Conservation (phyloP, 1,140 invertebrate genomes). For the Bilobella aurantiaca region DNA sequence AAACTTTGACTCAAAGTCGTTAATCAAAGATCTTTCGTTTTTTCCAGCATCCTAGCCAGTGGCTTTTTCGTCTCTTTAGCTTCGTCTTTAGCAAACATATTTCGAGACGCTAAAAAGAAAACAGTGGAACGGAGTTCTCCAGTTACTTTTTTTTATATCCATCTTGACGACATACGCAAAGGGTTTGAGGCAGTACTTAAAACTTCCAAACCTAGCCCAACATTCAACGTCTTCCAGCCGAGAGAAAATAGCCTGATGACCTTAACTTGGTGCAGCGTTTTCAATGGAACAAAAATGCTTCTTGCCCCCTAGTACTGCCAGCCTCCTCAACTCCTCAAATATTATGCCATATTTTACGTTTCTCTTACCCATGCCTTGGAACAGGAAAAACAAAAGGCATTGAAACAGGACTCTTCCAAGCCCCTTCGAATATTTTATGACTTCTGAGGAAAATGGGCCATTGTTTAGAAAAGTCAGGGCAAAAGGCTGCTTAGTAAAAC, state of each 20-base stretch:
- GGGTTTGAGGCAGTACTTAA: background rate
- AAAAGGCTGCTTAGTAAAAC: no score
- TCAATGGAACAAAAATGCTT: background rate
- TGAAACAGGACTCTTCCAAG: background rate
- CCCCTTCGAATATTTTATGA: background rate
- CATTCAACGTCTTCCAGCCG: background rate
- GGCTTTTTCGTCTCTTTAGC: no score
- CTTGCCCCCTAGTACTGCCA: background rate
- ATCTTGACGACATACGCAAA: background rate
- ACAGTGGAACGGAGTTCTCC: background rate
- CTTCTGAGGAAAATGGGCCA: background rate
- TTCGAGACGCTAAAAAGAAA: background rate
- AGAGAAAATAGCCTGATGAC: no score
- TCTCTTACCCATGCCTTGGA: no score
- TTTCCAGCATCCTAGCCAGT: no score
- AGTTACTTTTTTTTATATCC: background rate
- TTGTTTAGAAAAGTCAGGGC: no score
- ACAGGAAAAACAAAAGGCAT: background rate
- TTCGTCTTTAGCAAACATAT: background rate
- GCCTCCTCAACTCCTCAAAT: background rate
- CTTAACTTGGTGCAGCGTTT: no score
- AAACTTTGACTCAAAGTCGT: background rate
- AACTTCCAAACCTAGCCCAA: background rate
- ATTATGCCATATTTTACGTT: constrained; percentile 1
- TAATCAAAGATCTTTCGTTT: no score